Evolutionary conservation across 2,113 vertebrate genomes (phyloP), one percentile per base, ranked within the genome.

Genomic region (Perognathus longimembris): DNA sequence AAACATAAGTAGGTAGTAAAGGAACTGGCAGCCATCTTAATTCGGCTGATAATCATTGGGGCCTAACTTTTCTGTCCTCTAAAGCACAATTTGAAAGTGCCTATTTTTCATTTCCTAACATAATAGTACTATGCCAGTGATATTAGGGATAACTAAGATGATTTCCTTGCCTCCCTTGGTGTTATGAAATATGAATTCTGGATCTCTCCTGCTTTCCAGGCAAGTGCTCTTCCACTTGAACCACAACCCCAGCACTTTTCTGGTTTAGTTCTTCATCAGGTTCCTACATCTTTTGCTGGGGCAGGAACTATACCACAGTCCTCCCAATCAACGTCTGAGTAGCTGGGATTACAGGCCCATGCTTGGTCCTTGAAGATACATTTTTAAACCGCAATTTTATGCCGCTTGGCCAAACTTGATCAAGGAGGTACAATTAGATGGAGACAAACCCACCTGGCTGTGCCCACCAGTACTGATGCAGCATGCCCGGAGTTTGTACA

Each of bases 401-500:
- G 32, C 0, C 14, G n/a, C 15, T 42, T 45, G 61, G n/a, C 21
- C 24, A 21, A 80, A 59, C 36, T 6, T n/a, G 59, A 69, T 30
- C 45, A 21, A 45, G 50, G 81, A 34, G 0, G 67, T 4, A 24
- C 67, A 57, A 59, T 22, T 5, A 34, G 1, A 34, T 1, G 0
- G 0, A 74, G 92, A 0, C 4, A 45, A 0, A 94, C 97, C 42
- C 88, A 99, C 99, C 98, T 98, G 99, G 96, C 99, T 99, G 97
- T 99, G 99, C 61, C 99, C 99, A 5, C 99, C 99, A 42, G 99
- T 99, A 97, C 99, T 99, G 98, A 99, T 99, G 97, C 99, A 99
- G 98, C 99, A 99, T 32, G 99, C 98, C 59, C 99, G 99, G 89
- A 99, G 98, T 90, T 98, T 98, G 97, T 99, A 99, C 97, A 98